Percentiles rank a stretch among this genome's conserved stretches.
These are phyloP conservation scores for Tetranychus piercei DNA, from an alignment of 2,888 invertebrate species.

Conservation along the genomic window DNA sequence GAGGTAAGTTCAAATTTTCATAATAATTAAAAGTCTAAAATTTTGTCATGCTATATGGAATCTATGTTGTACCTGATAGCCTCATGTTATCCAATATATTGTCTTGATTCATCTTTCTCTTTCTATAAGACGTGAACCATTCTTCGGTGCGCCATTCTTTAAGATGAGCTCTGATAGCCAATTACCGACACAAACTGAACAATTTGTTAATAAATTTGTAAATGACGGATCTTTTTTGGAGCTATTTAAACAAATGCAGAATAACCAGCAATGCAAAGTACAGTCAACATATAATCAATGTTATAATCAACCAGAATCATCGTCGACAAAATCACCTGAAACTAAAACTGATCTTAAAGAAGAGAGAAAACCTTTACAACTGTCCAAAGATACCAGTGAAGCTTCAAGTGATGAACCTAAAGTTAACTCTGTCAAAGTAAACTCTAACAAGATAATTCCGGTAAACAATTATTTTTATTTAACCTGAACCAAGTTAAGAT, in stretches of 20 bases:
- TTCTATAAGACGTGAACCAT: too few species aligned
- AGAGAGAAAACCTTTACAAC: background rate
- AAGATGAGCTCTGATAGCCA: background rate
- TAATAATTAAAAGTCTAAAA: too few species aligned
- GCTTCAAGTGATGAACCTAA: too few species aligned
- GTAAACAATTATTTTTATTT: too few species aligned
- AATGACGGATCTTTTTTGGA: slow-evolving; percentile 80
- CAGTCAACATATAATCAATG: slow-evolving; percentile 46
- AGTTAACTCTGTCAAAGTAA: too few species aligned
- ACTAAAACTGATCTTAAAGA: background rate
- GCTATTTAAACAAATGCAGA: slow-evolving; percentile 72
- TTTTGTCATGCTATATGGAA: too few species aligned
- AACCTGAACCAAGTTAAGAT: background rate
- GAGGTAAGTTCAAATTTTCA: too few species aligned
- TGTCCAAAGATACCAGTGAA: too few species aligned
- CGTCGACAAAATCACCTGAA: background rate
- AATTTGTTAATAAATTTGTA: slow-evolving; percentile 41
- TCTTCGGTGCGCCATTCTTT: background rate
- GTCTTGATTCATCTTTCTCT: too few species aligned
- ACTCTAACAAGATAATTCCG: too few species aligned
- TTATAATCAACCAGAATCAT: background rate
- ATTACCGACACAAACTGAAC: background rate
- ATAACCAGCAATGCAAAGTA: slow-evolving; percentile 57
- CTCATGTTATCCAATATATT: too few species aligned
- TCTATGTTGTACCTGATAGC: too few species aligned